Conservation (phyloP, 1,140 invertebrate species). For the Olivierus martensii region DNA sequence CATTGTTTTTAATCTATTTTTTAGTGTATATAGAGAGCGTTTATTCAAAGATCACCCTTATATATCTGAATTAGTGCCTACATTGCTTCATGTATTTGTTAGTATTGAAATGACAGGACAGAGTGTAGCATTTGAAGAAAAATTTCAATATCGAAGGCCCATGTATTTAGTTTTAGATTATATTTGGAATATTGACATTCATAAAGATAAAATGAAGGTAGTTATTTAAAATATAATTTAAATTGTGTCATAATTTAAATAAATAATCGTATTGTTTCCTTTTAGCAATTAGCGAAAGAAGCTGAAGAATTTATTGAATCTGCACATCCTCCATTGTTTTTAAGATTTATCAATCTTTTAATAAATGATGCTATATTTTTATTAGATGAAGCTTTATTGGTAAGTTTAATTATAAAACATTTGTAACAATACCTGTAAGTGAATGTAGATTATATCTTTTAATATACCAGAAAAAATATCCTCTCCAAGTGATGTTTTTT, state of each 20-base stretch:
- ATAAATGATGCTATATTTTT: constrained; percentile 94
- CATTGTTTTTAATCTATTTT: constrained; percentile 1
- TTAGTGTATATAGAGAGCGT: constrained; percentile 43
- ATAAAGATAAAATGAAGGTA: constrained; percentile 57
- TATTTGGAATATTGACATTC: constrained; percentile 67
- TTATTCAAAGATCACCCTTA: constrained; percentile 64
- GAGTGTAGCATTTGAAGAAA: constrained; percentile 90
- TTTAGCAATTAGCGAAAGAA: constrained; percentile 53
- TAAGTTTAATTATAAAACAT: too few species aligned
- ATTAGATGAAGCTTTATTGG: constrained; percentile 75
- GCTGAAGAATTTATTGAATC: constrained; percentile 81
- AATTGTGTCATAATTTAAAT: background rate
- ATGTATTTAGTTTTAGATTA: constrained; percentile 91
- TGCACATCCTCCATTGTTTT: constrained; percentile 73
- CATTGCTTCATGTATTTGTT: constrained; percentile 80
- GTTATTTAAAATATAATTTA: background rate
- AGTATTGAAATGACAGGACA: constrained; percentile 95
- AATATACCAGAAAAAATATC: too few species aligned
- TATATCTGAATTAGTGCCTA: constrained; percentile 50
- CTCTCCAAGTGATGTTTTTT: too few species aligned
- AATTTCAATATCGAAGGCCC: constrained; percentile 88
- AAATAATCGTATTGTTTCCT: constrained; percentile 8
- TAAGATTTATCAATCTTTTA: constrained; percentile 84
- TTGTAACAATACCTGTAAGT: too few species aligned
- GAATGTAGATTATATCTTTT: too few species aligned